Evolutionary conservation across 2,797 vertebrate genomes (phyloP), one percentile per base, ranked within the genome.

Genomic region (Geotria australis): DNA sequence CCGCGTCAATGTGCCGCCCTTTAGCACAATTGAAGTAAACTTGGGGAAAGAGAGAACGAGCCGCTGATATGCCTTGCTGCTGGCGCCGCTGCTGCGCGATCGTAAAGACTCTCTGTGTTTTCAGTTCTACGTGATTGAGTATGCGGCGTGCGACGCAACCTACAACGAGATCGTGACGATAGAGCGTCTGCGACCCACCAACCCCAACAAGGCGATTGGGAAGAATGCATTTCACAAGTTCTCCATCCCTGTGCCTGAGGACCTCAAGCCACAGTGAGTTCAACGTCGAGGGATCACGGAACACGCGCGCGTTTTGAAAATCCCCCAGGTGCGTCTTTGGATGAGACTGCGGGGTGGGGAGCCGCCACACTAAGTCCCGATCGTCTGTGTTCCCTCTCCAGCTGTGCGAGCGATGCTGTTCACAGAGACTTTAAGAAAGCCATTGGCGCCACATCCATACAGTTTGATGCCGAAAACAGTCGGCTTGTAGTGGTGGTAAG

Each of bases 351-450:
- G 24, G 5, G 24, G 2, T 24, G 38, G 24, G 24, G 24, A 38
- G 38, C 24, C 38, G 24, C 24, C 38, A 24, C 24, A 5, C 24
- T 38, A 38, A 38, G 38, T 38, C 24, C 24, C 5, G 24, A 24
- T 24, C 24, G 24, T 38, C 38, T 38, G 24, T 38, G 24, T 38
- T 38, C 24, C 24, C 14, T 61, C 47, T 58, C 15, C 64, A 98
- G 91, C 63, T 96, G 91, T 73, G 80, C 83, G 70, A 77, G 64
- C 67, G 88, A 98, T 65, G 80, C 75, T 7, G 85, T 81, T 47
- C 91, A 98, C 70, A 95, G 91, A 69, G 91, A 98, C 62, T 98
- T 98, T 70, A 96, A 95, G 70, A 98, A 96, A 75, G 85, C 91
- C 5, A 85, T 96, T 61, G 85, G 79, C 71, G 88, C 88, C 8